Evolutionary conservation across 2,113 vertebrate genomes (phyloP).

Genomic region (Prionailurus bengalensis): DNA sequence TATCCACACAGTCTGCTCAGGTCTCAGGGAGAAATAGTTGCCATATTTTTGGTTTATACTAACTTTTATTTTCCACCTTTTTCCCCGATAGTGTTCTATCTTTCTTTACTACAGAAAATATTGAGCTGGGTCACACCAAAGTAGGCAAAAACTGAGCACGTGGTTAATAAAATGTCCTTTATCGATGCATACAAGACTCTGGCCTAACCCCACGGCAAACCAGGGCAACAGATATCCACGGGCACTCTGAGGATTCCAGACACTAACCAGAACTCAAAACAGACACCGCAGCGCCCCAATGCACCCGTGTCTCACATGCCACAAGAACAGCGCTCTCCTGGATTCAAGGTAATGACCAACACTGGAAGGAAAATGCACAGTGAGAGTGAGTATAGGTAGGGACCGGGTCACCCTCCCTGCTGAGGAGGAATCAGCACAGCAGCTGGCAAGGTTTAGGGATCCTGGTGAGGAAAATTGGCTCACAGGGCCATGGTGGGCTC

Average conservation of each 20-base stretch:
- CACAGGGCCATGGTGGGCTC: not conserved
- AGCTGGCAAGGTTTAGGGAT: not conserved
- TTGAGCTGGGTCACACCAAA: conserved; percentile 7
- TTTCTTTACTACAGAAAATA: conserved; percentile 42
- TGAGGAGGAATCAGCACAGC: not conserved
- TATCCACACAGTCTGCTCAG: not conserved
- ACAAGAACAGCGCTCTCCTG: not conserved
- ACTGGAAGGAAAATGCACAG: not conserved
- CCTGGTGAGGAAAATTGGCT: not conserved
- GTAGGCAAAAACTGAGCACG: not conserved
- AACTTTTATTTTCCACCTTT: conserved; percentile 27
- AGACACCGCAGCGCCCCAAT: not conserved
- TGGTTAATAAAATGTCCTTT: not conserved
- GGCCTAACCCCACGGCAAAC: not conserved
- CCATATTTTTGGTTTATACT: not conserved
- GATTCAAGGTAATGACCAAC: not conserved
- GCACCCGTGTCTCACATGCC: not conserved
- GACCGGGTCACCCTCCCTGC: not conserved
- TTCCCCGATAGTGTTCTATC: conserved; percentile 24
- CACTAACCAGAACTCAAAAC: not conserved
- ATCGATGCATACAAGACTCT: not conserved
- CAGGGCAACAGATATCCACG: not conserved
- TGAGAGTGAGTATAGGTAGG: fast-evolving
- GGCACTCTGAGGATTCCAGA: not conserved
- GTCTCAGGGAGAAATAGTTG: conserved; percentile 33